Evolutionary conservation across 2,888 invertebrate species (phyloP), one percentile per base, ranked within the genome.

Genomic region (Himalopsyche tibetana): DNA sequence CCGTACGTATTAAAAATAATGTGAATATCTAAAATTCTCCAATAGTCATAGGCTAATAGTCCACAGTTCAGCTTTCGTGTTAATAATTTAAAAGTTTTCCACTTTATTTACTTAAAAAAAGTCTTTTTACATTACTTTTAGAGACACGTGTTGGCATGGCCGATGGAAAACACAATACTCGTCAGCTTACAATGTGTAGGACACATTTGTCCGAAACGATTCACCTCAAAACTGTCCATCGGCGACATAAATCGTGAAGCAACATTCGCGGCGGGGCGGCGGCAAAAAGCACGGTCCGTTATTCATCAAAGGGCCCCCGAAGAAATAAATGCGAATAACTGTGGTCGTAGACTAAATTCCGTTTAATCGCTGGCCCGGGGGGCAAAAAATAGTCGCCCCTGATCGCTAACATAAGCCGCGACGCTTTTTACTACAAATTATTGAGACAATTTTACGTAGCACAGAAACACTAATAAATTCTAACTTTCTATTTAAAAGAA

Each of bases 341-440:
- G 85, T 86, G 87, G 63, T 83, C 82, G 88, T 87, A 87, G 88
- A 88, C 88, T 86, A 88, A 88, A 88, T 88, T 87, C 88, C 87
- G 87, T 88, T 87, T 88, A 88, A 88, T 88, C 88, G 87, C 69
- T 80, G 82, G 88, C 85, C 86, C 84, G 85, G 69, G 85, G 79
- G 82, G 86, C 80, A 88, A 86, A 86, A 88, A 86, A 86, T 81
- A 63, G 63, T 63, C 63, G 63, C 19, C 63, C 63, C 63, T 28
- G 28, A 63, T 63, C 63, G 63, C 63, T 6, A 19, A 63, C 63
- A 15, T 19, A 19, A 19, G 63, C 63, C 63, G 63, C 63, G 63
- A 63, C 28, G 63, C 63, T 63, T 63, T 63, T 63, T 19, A 19
- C 63, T 11, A 19, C 63, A 15, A 51, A 51, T 51, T 51, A 51